Conservation (phyloP, 2,888 invertebrate genomes). For the Synergus gifuensis region DNA sequence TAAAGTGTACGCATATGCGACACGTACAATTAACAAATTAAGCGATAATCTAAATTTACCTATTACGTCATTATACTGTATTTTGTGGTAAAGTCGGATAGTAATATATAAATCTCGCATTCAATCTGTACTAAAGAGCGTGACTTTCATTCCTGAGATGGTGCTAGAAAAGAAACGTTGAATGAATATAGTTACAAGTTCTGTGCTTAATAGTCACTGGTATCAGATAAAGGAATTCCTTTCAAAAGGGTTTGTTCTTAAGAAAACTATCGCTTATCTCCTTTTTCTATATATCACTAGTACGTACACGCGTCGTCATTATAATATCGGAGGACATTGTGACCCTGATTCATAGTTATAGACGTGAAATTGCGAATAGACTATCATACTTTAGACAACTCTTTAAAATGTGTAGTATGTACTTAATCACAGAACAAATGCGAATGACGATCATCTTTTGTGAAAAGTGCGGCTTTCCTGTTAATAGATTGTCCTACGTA, state of each 20-base stretch:
- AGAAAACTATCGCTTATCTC: constrained; percentile 14
- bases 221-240: constrained; percentile 26
- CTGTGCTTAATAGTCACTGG: constrained; percentile 35
- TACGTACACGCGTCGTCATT: constrained; percentile 31
- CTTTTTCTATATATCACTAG: constrained; percentile 32
- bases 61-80: constrained; percentile 43
- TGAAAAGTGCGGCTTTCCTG: constrained; percentile 50
- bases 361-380: constrained; percentile 27
- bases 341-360: constrained; percentile 40
- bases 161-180: constrained; percentile 21
- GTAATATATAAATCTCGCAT: constrained; percentile 29
- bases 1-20: constrained; percentile 67
- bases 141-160: constrained; percentile 38
- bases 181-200: constrained; percentile 12
- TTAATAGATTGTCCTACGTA: constrained; percentile 55
- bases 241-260: neutral
- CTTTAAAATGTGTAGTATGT: constrained; percentile 29
- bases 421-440: constrained; percentile 37
- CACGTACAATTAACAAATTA: constrained; percentile 52
- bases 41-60: constrained; percentile 37
- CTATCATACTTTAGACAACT: constrained; percentile 33
- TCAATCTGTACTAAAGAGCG: constrained; percentile 30
- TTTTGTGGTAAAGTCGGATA: constrained; percentile 38
- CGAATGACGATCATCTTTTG: constrained; percentile 36
- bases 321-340: constrained; percentile 39